Evolutionary conservation across 2,797 vertebrate species (phyloP).

Genomic region (Melanotaenia parkinsoni): DNA sequence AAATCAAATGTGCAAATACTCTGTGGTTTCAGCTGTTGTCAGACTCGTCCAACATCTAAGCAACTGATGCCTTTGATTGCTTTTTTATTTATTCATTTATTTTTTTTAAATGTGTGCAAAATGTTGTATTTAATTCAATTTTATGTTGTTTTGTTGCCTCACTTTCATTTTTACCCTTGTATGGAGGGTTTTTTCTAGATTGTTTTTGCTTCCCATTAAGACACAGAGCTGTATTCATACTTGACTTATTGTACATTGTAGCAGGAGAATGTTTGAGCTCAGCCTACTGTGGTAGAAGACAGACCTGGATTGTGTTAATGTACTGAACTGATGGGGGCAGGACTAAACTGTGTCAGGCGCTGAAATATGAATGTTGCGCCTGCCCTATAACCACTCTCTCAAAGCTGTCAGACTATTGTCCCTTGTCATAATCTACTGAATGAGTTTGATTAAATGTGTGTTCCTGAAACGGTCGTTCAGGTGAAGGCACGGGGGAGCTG

Average conservation of each 20-base stretch:
- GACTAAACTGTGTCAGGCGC: slow-evolving; percentile 3
- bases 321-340: slow-evolving; percentile 20
- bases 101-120: not conserved
- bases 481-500: not conserved
- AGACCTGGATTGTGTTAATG: slow-evolving; percentile 47
- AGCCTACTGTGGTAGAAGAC: slow-evolving; percentile 27
- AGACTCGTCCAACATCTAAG: not conserved
- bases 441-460: not conserved
- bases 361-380: not conserved
- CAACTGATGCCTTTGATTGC: not conserved
- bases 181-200: slow-evolving; percentile 2
- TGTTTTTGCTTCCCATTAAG: slow-evolving; percentile 16
- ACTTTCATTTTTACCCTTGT: not conserved
- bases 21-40: not conserved
- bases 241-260: slow-evolving; percentile 17
- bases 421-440: not conserved
- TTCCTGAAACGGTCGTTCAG: not conserved
- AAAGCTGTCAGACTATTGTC: not conserved
- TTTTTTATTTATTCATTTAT: not conserved
- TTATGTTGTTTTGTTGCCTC: slow-evolving; percentile 2
- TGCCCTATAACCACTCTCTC: not conserved
- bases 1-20: not conserved
- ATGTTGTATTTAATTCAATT: not conserved
- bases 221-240: slow-evolving; percentile 3
- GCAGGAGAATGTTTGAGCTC: slow-evolving; percentile 37